These are phyloP conservation scores for Chondrilla cf. caribensis DNA, from an alignment of 37 sponge, comb jelly and placozoan species.

Conservation along the genomic window DNA sequence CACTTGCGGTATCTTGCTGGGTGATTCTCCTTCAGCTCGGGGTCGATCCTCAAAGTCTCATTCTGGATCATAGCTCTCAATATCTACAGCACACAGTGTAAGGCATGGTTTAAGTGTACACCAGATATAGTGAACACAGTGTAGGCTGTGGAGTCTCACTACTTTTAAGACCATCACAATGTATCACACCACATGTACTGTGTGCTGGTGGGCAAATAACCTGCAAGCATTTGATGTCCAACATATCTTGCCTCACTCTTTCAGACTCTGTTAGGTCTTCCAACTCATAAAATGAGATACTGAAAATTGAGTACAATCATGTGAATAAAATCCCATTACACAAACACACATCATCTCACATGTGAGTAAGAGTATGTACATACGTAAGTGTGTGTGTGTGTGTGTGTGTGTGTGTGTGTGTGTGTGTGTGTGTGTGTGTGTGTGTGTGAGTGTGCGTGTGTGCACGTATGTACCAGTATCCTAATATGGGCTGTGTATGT, in stretches of 20 bases:
- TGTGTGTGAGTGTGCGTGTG: no score
- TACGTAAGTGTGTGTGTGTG: background rate
- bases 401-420: conserved; percentile 31
- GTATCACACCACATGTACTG: background rate
- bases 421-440: conserved; percentile 9
- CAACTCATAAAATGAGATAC: background rate
- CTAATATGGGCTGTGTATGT: no score
- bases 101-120: background rate
- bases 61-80: conserved; percentile 71
- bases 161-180: background rate
- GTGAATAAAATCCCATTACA: no score
- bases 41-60: conserved; percentile 58
- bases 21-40: conserved; percentile 43
- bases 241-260: conserved; percentile 16
- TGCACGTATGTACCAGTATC: no score
- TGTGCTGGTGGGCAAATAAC: background rate
- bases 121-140: background rate
- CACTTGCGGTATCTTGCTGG: conserved; percentile 10
- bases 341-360: no score
- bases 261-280: conserved; percentile 28
- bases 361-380: background rate
- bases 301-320: no score
- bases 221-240: conserved; percentile 57
- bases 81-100: conserved; percentile 4
- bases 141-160: background rate